phyloP scores from a whole-genome alignment of 2,797 vertebrate species.

The Ctenochaetus hawaiiensis region DNA sequence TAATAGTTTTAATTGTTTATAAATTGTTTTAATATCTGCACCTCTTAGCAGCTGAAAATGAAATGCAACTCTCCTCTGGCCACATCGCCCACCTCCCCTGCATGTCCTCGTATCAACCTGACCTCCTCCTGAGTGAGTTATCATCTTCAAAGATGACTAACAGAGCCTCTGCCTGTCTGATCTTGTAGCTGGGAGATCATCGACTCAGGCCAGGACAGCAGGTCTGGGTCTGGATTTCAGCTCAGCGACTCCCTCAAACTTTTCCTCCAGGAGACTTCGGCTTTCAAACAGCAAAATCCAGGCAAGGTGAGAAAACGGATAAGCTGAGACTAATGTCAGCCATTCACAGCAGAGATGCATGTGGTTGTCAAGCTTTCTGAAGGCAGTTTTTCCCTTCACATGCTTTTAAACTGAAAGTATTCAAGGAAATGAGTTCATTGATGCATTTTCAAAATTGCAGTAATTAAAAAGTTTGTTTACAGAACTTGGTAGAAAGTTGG shows the following conservation, averaged over 20 bases:
- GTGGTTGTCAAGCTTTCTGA: neutral
- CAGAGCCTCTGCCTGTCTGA: slow-evolving; percentile 1
- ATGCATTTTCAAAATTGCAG: too few species aligned
- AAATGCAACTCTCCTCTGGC: too few species aligned
- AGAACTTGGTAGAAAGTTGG: too few species aligned
- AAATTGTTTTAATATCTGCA: neutral
- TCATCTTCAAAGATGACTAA: neutral
- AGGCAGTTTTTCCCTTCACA: too few species aligned
- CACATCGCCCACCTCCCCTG: too few species aligned
- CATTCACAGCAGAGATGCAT: neutral
- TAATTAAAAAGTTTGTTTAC: too few species aligned
- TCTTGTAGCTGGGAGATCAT: slow-evolving; percentile 91
- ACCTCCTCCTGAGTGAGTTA: neutral
- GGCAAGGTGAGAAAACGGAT: slow-evolving; percentile 89
- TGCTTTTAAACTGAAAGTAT: too few species aligned
- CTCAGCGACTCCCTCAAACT: slow-evolving; percentile 90
- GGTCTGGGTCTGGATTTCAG: slow-evolving; percentile 86
- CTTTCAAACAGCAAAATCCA: slow-evolving; percentile 97
- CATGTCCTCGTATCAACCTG: too few species aligned
- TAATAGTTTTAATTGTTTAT: too few species aligned
- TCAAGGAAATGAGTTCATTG: too few species aligned
- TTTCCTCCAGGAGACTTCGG: slow-evolving; percentile 94
- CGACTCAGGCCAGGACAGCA: slow-evolving; percentile 87
- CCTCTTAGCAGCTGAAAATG: neutral
- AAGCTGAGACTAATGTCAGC: neutral